A percentile compares a stretch with the other conserved stretches of the same genome.
phyloP scores from a whole-genome alignment of 2,113 vertebrate species.

The Pangasianodon gigas region DNA sequence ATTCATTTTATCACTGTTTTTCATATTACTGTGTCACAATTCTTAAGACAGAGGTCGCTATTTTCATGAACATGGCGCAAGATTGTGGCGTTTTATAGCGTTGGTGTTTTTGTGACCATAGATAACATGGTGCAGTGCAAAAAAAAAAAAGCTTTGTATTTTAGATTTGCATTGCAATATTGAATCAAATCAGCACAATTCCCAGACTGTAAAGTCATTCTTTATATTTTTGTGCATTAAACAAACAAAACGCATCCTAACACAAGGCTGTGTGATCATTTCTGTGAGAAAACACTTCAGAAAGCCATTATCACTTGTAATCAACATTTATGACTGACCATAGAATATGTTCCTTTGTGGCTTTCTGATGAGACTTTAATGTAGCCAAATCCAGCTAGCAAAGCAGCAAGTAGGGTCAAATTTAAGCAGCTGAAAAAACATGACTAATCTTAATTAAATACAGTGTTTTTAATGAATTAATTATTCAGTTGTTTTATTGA shows the following conservation, averaged over 20 bases:
- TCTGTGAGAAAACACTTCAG: neutral
- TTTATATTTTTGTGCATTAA: neutral
- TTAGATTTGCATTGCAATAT: neutral
- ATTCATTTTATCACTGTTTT: neutral
- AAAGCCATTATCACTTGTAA: neutral
- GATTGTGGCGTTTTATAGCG: neutral
- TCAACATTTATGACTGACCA: too few species aligned
- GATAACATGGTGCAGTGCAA: neutral
- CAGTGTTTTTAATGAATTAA: neutral
- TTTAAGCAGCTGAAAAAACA: too few species aligned
- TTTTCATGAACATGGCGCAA: neutral
- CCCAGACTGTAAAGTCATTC: neutral
- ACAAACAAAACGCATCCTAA: neutral
- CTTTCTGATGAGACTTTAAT: too few species aligned
- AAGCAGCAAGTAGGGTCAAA: too few species aligned
- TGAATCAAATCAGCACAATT: neutral
- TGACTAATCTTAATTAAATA: neutral
- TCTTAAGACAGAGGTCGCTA: neutral
- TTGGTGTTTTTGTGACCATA: neutral
- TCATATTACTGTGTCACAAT: neutral
- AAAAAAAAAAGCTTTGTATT: neutral
- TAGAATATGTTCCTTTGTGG: neutral
- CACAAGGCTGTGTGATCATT: neutral
- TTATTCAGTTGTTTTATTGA: neutral
- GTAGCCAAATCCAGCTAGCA: neutral